Conservation (phyloP, 2,113 vertebrate genomes). For the Cromileptes altivelis region DNA sequence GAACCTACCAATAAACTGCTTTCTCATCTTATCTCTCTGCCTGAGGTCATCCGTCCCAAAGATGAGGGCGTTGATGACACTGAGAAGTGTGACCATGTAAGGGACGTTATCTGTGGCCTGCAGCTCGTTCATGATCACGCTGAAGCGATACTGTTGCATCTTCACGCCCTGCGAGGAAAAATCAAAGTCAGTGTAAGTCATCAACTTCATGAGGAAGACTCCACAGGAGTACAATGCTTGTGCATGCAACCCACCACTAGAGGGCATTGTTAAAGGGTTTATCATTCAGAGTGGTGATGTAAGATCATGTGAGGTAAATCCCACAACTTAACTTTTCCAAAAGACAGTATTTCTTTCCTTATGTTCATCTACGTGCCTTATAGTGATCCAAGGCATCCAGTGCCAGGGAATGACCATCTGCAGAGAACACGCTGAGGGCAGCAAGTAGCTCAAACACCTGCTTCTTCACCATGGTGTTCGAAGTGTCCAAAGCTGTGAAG, state of each 20-base stretch:
- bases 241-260: slow-evolving; percentile 42
- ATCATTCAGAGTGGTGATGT: background rate
- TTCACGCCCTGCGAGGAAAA: slow-evolving; percentile 87
- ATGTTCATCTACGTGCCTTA: slow-evolving; percentile 86
- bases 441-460: slow-evolving; percentile 98
- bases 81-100: slow-evolving; percentile 94
- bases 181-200: slow-evolving; percentile 18
- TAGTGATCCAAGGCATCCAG: slow-evolving; percentile 97
- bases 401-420: slow-evolving; percentile 90
- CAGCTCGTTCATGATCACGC: slow-evolving; percentile 94
- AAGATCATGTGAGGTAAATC: background rate
- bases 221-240: background rate
- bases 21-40: slow-evolving; percentile 90
- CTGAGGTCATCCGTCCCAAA: slow-evolving; percentile 91
- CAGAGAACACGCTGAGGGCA: slow-evolving; percentile 94
- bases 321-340: background rate
- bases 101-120: slow-evolving; percentile 92
- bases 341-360: background rate
- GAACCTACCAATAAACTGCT: slow-evolving; percentile 93
- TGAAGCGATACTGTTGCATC: slow-evolving; percentile 97
- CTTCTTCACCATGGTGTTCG: slow-evolving; percentile 98
- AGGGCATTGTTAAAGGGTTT: slow-evolving; percentile 14
- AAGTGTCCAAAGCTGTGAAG: slow-evolving; percentile 93
- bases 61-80: slow-evolving; percentile 95
- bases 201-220: background rate